Percentiles rank a stretch among this genome's conserved stretches.
phyloP scores from a whole-genome alignment of 2,797 vertebrate species.

The Leptodactylus fallax region DNA sequence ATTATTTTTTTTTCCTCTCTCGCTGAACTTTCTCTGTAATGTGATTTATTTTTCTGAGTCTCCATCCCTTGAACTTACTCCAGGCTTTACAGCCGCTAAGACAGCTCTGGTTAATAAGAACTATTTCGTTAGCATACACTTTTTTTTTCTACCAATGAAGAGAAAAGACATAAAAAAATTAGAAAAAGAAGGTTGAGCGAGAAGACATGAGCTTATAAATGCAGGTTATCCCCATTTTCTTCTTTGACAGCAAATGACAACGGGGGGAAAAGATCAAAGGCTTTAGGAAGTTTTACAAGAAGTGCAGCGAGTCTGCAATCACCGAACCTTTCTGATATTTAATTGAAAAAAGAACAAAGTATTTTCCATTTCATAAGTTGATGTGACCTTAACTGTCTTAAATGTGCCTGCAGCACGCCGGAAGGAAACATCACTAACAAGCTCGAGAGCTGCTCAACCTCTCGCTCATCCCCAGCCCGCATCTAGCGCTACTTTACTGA shows the following conservation, averaged over 20 bases:
- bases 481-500: conserved; percentile 25
- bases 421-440: conserved; percentile 65
- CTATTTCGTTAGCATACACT: conserved; percentile 67
- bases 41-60: conserved; percentile 65
- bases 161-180: conserved; percentile 64
- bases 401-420: conserved; percentile 64
- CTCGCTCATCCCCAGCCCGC: not conserved
- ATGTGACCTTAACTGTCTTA: conserved; percentile 69
- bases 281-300: conserved; percentile 68
- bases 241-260: conserved; percentile 67
- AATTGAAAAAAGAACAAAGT: conserved; percentile 68
- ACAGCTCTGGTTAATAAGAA: conserved; percentile 68
- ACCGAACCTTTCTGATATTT: conserved; percentile 61
- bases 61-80: conserved; percentile 68
- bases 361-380: conserved; percentile 68
- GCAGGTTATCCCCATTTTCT: conserved; percentile 64
- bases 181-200: conserved; percentile 56
- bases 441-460: conserved; percentile 57
- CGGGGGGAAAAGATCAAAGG: conserved; percentile 69
- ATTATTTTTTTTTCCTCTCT: not conserved
- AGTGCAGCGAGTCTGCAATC: conserved; percentile 69
- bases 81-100: conserved; percentile 58
- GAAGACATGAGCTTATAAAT: conserved; percentile 68
- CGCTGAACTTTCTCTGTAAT: conserved; percentile 62
- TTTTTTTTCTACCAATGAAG: conserved; percentile 62